A percentile compares a stretch with the other conserved stretches of the same genome.
Conservation (phyloP, 2,888 invertebrate species). For the Himalopsyche kuldschensis region DNA sequence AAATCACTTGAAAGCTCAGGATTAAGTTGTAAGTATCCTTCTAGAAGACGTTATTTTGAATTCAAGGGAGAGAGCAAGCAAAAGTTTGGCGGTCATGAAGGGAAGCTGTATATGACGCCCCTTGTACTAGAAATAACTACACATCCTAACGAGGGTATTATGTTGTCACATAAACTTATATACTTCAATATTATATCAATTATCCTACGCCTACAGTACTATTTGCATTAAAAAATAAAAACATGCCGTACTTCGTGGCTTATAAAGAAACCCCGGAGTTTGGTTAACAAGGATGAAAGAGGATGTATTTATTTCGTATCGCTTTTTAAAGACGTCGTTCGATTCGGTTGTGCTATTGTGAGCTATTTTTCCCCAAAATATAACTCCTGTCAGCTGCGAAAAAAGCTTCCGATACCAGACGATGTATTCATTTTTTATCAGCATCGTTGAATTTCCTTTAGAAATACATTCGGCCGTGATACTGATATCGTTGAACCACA, state of each 20-base stretch:
- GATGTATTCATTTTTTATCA: constrained; percentile 27
- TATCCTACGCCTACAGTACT: too few species aligned
- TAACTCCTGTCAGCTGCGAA: background rate
- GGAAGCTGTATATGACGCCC: background rate
- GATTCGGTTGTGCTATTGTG: constrained; percentile 15
- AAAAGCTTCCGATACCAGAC: constrained; percentile 9
- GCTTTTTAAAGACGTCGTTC: constrained; percentile 10
- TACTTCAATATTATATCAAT: too few species aligned
- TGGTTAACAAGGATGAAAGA: background rate
- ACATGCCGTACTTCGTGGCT: background rate
- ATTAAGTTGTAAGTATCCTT: background rate
- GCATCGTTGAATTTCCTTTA: constrained; percentile 30
- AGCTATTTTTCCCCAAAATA: constrained; percentile 4
- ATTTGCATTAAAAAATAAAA: too few species aligned
- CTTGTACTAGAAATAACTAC: background rate
- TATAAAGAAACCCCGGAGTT: background rate
- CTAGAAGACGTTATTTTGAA: background rate
- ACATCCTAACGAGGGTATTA: background rate
- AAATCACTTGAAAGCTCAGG: background rate
- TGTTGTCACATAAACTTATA: too few species aligned
- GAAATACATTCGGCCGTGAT: constrained; percentile 28
- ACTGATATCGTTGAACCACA: constrained; percentile 26
- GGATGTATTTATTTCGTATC: background rate
- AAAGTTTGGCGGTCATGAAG: background rate
- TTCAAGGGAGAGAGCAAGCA: background rate